These are phyloP conservation scores for Anseranas semipalmata DNA, from an alignment of 2,113 vertebrate genomes.

Conservation along the genomic window DNA sequence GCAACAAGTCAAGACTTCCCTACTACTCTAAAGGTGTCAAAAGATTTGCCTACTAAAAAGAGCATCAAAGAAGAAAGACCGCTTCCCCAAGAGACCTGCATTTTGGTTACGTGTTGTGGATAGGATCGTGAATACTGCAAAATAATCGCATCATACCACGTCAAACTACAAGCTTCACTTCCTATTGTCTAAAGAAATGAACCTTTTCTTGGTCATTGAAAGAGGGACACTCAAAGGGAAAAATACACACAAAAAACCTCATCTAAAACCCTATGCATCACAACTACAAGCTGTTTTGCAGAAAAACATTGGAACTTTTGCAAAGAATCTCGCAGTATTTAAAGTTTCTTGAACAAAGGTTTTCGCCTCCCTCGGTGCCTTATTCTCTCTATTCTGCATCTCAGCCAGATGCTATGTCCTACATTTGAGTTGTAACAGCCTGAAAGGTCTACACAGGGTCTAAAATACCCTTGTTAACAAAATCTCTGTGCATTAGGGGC, in stretches of 20 bases:
- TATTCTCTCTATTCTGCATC: not conserved
- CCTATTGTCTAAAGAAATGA: not conserved
- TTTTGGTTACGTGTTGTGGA: not conserved
- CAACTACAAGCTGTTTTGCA: not conserved
- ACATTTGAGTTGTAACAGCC: not conserved
- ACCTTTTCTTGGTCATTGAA: not conserved
- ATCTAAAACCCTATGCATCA: not conserved
- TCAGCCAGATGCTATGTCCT: not conserved
- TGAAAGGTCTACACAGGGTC: not conserved
- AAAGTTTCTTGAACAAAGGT: fast-evolving
- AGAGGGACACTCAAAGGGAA: not conserved
- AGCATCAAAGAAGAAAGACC: not conserved
- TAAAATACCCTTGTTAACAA: not conserved
- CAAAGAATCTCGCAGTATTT: not conserved
- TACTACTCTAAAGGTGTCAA: not conserved
- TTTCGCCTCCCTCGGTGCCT: not conserved
- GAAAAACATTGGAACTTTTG: not conserved
- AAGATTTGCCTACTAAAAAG: not conserved
- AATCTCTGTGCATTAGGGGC: not conserved
- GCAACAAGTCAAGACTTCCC: not conserved
- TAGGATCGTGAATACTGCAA: not conserved
- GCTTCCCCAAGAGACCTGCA: not conserved
- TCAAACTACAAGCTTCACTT: not conserved
- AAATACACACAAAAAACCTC: not conserved
- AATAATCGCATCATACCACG: fast-evolving